These are phyloP conservation scores for Megathymus violae DNA, from an alignment of 1,140 invertebrate species.

Conservation along the genomic window DNA sequence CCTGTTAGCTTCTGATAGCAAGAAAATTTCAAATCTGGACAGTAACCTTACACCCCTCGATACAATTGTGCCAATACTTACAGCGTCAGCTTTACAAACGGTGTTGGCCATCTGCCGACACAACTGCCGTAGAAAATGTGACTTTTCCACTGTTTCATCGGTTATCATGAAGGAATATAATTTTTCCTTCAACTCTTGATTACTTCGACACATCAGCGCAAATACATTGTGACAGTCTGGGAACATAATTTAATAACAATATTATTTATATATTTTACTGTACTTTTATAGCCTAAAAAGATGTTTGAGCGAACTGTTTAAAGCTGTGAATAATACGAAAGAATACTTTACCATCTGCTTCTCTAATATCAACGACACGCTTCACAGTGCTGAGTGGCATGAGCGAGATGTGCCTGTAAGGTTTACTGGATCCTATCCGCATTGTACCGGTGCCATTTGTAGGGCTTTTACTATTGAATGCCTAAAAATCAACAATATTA, in stretches of 20 bases:
- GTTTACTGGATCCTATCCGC: slow-evolving; percentile 88
- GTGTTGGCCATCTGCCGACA: slow-evolving; percentile 95
- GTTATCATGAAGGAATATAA: slow-evolving; percentile 93
- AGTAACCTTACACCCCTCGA: no score
- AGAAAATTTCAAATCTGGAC: no score
- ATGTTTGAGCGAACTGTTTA: no score
- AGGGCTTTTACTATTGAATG: slow-evolving; percentile 89
- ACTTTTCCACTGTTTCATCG: slow-evolving; percentile 92
- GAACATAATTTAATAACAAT: slow-evolving; percentile 48
- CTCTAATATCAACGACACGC: slow-evolving; percentile 94
- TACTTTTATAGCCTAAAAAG: no score
- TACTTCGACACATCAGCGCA: slow-evolving; percentile 92
- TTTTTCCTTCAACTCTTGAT: slow-evolving; percentile 94
- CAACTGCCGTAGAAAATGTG: slow-evolving; percentile 90
- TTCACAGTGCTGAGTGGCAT: slow-evolving; percentile 94
- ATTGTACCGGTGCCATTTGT: slow-evolving; percentile 86
- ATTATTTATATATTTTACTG: no score
- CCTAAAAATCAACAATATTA: slow-evolving; percentile 53
- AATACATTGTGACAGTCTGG: slow-evolving; percentile 94
- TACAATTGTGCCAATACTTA: slow-evolving; percentile 83
- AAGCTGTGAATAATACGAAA: no score
- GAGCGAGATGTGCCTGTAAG: slow-evolving; percentile 95
- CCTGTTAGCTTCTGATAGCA: no score
- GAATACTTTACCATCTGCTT: slow-evolving; percentile 92
- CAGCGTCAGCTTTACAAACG: slow-evolving; percentile 92